Conservation (phyloP, 2,113 vertebrate species). For the Chascanopsetta lugubris region DNA sequence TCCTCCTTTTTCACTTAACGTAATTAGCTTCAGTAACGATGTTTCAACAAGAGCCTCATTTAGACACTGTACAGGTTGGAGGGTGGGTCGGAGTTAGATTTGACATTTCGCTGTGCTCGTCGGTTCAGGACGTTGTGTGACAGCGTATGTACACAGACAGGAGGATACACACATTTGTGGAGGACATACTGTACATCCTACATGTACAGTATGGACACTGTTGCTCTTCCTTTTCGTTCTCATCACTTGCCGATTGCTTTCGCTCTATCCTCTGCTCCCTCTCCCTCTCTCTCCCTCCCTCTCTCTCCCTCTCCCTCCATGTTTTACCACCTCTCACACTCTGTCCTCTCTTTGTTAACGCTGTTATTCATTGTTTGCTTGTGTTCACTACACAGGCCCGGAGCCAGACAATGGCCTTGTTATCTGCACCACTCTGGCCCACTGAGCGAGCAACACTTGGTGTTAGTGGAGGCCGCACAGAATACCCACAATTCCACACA, state of each 20-base stretch:
- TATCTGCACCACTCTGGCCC: slow-evolving; percentile 57
- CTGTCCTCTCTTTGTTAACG: slow-evolving; percentile 60
- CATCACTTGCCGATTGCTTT: slow-evolving; percentile 39
- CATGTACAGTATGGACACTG: background rate
- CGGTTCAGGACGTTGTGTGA: background rate
- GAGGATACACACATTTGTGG: background rate
- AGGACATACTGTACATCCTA: background rate
- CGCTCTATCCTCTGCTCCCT: slow-evolving; percentile 28
- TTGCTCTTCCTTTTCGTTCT: slow-evolving; percentile 29
- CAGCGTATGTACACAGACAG: background rate
- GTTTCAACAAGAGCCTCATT: background rate
- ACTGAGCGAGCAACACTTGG: slow-evolving; percentile 63
- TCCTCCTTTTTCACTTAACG: background rate
- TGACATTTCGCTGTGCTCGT: background rate
- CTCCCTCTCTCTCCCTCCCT: slow-evolving; percentile 43
- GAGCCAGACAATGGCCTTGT: slow-evolving; percentile 69
- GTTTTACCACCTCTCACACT: slow-evolving; percentile 42
- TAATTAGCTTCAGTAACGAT: background rate
- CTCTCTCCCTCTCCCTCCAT: slow-evolving; percentile 37
- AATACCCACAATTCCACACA: slow-evolving; percentile 40
- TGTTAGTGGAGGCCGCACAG: slow-evolving; percentile 37
- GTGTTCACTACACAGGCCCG: slow-evolving; percentile 50
- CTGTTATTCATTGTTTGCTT: slow-evolving; percentile 73
- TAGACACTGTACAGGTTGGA: background rate
- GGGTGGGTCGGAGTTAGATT: background rate